Evolutionary conservation across 1,140 invertebrate species (phyloP).

Genomic region (Nymphalis io): DNA sequence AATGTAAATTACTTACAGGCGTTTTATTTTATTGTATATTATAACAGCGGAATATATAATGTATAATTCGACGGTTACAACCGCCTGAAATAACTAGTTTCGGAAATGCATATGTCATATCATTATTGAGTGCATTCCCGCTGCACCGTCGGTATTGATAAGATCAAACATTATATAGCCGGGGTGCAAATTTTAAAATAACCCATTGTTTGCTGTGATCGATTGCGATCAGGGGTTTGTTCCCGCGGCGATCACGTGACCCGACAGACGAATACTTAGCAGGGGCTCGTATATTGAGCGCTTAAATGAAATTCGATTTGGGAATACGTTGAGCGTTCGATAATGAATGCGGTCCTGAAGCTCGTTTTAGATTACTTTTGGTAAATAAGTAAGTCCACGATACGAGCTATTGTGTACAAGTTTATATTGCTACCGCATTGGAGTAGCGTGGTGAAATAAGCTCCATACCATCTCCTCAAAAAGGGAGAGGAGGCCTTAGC

Average conservation of each 20-base stretch:
- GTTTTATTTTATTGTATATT: neutral
- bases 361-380: too few species aligned
- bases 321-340: conserved; percentile 12
- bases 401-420: too few species aligned
- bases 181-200: conserved; percentile 27
- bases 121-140: neutral
- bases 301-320: conserved; percentile 22
- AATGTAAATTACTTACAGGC: too few species aligned
- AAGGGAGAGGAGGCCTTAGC: too few species aligned
- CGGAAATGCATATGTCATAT: neutral
- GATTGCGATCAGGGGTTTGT: conserved; percentile 27
- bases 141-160: neutral
- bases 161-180: conserved; percentile 13
- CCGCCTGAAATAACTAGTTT: neutral
- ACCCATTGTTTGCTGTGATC: conserved; percentile 28
- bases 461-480: too few species aligned
- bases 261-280: conserved; percentile 10
- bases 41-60: neutral
- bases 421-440: too few species aligned
- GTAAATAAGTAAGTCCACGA: too few species aligned
- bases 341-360: neutral
- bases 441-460: too few species aligned
- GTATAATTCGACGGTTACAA: neutral
- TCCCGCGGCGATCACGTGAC: conserved; percentile 30
- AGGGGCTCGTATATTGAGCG: conserved; percentile 7